Percentiles rank a stretch among this genome's conserved stretches.
These are phyloP conservation scores for Chinchilla lanigera DNA, from an alignment of 2,113 vertebrate species.

Conservation along the genomic window DNA sequence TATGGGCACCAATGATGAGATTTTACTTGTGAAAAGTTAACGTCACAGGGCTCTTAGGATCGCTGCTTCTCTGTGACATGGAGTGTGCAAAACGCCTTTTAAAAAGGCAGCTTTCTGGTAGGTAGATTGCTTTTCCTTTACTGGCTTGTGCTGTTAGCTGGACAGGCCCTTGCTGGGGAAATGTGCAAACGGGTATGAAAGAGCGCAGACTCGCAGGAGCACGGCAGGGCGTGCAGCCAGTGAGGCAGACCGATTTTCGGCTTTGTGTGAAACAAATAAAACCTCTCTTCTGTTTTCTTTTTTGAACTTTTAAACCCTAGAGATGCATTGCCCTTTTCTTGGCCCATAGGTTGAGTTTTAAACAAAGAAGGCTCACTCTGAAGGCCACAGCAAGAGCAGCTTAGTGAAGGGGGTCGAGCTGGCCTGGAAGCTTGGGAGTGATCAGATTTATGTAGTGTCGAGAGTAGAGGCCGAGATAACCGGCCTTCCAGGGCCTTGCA, in stretches of 20 bases:
- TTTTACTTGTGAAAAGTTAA: conserved; percentile 66
- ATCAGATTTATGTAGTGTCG: conserved; percentile 82
- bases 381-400: conserved; percentile 57
- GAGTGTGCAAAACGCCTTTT: conserved; percentile 52
- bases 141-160: background rate
- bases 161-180: background rate
- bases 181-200: background rate
- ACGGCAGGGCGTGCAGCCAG: background rate
- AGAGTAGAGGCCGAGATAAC: conserved; percentile 74
- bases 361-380: conserved; percentile 63
- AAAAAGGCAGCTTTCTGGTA: conserved; percentile 42
- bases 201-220: background rate
- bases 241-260: background rate
- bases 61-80: conserved; percentile 64
- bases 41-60: background rate
- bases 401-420: conserved; percentile 25
- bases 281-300: background rate
- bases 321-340: conserved; percentile 43
- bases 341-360: conserved; percentile 53
- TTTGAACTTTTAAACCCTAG: conserved; percentile 48
- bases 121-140: conserved; percentile 28
- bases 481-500: conserved; percentile 73
- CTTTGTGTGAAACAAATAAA: conserved; percentile 51
- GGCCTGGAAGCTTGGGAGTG: conserved; percentile 75
- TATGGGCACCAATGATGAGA: conserved; percentile 50